Base-by-base conservation (phyloP, 2,888 invertebrate species). In the Siphonodentalium dalli region DNA sequence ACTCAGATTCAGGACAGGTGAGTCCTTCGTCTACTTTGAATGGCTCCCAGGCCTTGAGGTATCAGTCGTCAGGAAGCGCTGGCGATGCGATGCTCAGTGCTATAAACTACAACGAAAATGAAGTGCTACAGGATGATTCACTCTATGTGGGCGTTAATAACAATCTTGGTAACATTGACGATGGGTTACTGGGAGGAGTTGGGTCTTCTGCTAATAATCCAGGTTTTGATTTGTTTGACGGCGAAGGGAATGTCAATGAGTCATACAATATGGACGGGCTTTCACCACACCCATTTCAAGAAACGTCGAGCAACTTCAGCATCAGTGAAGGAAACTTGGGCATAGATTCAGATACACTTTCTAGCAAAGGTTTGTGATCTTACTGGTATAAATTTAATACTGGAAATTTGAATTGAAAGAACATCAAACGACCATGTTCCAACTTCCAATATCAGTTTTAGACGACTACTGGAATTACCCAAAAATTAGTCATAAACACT, bases 71-170 rank as follows among this genome's bases (percentile, higher is more conserved):
- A 33, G 74, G 70, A 3, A 68, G 63, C 23, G 66, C 72, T 13
- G 74, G 78, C 11, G 81, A 82, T 58, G 75, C 80, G 20, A 81
- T 81, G 79, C 70, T 82, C 29, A 81, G 79, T 75, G 80, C 79
- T 46, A 74, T 80, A 31, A 79, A 74, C 64, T 80, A 79, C 53
- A 74, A 69, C 56, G 81, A 80, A 42, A 72, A 69, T 50, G 80
- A 80, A 37, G 75, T 79, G 52, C 65, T 80, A 27, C 74, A 68
- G 28, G 79, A 80, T 45, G 71, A 75, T 39, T 72, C 72, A n/a
- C 80, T 80, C 67, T 80, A 81, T 62, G 74, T 74, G 8, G 55
- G 70, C 15, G 66, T 71, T 8, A 59, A 69, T 7, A 59, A 61
- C 23, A 65, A 68, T 39, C 68, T 78, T 11, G 66, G 71, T 5